Conservation (phyloP, 2,888 invertebrate species). For the Epicampocera succincta region DNA sequence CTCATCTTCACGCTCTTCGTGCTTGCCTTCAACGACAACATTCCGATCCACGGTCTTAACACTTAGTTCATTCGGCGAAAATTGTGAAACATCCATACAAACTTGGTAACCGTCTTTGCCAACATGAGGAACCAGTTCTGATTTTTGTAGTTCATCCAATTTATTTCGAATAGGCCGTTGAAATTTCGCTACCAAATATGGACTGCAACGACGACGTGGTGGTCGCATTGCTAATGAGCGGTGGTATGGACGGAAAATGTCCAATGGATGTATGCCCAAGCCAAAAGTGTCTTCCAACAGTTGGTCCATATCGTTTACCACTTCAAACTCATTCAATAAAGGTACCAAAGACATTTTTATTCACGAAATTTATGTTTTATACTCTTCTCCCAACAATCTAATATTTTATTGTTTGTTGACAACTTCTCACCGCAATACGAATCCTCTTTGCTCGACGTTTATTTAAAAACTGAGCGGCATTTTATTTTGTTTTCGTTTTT, state of each 20-base stretch:
- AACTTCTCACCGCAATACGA: no score
- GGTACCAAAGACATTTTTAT: conserved; percentile 73
- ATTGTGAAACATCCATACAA: conserved; percentile 89
- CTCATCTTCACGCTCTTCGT: conserved; percentile 88
- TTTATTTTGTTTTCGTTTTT: no score
- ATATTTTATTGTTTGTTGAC: no score
- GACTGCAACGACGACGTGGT: conserved; percentile 83
- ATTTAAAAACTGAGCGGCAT: no score
- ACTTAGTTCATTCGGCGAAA: conserved; percentile 88
- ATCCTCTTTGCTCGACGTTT: no score
- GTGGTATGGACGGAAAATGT: conserved; percentile 73
- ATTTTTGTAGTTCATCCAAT: conserved; percentile 83
- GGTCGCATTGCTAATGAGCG: conserved; percentile 68
- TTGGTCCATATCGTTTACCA: conserved; percentile 57
- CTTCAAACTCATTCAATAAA: conserved; percentile 70
- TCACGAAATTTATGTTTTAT: not conserved
- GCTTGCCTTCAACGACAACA: conserved; percentile 85
- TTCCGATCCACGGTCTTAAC: conserved; percentile 89
- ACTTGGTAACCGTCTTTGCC: conserved; percentile 84
- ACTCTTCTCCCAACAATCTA: no score
- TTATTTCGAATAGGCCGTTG: conserved; percentile 77
- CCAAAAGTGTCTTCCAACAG: conserved; percentile 75
- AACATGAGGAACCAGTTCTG: conserved; percentile 73
- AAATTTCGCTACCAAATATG: conserved; percentile 85
- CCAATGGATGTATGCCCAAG: conserved; percentile 76